phyloP scores from a whole-genome alignment of 2,797 vertebrate genomes.

The Sardinella longiceps region DNA sequence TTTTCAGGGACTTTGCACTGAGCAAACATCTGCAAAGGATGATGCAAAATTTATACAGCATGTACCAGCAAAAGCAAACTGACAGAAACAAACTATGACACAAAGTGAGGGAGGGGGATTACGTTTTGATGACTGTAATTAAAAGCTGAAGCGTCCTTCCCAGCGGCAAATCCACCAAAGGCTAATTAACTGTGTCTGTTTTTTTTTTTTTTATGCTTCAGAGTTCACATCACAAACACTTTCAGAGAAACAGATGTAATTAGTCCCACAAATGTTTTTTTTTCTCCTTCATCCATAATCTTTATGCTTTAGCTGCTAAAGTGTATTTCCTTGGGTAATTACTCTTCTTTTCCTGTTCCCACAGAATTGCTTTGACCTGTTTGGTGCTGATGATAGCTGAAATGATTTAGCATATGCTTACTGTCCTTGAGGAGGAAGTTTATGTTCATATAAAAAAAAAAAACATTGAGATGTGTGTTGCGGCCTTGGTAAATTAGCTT shows the following conservation, averaged over 20 bases:
- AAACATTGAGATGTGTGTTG: neutral
- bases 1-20: neutral
- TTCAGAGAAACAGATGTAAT: slow-evolving; percentile 38
- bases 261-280: slow-evolving; percentile 46
- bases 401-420: slow-evolving; percentile 13
- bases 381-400: neutral
- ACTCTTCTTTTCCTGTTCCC: neutral
- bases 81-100: slow-evolving; percentile 21
- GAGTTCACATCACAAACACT: slow-evolving; percentile 30
- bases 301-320: slow-evolving; percentile 18
- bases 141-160: slow-evolving; percentile 45
- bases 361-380: slow-evolving; percentile 14
- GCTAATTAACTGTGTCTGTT: slow-evolving; percentile 49
- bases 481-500: neutral
- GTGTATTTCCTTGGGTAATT: slow-evolving; percentile 24
- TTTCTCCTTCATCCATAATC: slow-evolving; percentile 29
- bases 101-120: slow-evolving; percentile 41
- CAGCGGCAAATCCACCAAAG: slow-evolving; percentile 43
- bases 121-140: slow-evolving; percentile 57
- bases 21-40: slow-evolving; percentile 6
- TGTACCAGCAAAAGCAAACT: neutral
- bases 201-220: slow-evolving; percentile 1
- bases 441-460: too few species aligned
- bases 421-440: neutral
- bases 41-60: neutral